A percentile compares a stretch with the other conserved stretches of the same genome.
Evolutionary conservation across 2,888 invertebrate genomes (phyloP).

Genomic region (Synergus itoensis): DNA sequence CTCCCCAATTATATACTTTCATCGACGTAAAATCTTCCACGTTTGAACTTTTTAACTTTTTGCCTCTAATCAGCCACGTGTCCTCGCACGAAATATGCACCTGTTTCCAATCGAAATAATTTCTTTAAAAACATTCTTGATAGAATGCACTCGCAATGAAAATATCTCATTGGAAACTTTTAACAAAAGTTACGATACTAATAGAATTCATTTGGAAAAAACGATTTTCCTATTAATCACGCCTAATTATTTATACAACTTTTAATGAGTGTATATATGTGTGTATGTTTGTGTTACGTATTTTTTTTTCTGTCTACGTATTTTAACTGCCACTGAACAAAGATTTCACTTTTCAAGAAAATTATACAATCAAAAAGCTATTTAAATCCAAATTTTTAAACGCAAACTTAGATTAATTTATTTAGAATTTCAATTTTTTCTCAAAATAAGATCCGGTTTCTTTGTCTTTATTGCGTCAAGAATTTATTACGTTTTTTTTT

Average conservation of each 20-base stretch:
- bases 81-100: slow-evolving; percentile 54
- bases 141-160: neutral
- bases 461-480: slow-evolving; percentile 12
- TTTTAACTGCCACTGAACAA: neutral
- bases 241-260: slow-evolving; percentile 52
- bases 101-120: slow-evolving; percentile 43
- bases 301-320: slow-evolving; percentile 18
- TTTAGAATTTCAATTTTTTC: neutral
- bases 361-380: neutral
- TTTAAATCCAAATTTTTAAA: neutral
- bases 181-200: slow-evolving; percentile 57
- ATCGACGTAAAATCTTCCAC: slow-evolving; percentile 32
- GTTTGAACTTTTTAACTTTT: slow-evolving; percentile 15
- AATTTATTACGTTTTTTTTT: slow-evolving; percentile 37
- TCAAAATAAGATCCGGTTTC: neutral
- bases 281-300: slow-evolving; percentile 15
- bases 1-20: slow-evolving; percentile 17
- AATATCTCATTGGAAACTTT: slow-evolving; percentile 2
- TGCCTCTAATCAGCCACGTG: slow-evolving; percentile 44
- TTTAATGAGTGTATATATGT: slow-evolving; percentile 4
- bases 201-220: slow-evolving; percentile 50
- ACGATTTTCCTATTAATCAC: slow-evolving; percentile 52
- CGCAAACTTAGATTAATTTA: neutral
- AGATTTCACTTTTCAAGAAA: neutral
- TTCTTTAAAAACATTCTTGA: neutral